A percentile compares a stretch with the other conserved stretches of the same genome.
phyloP scores from a whole-genome alignment of 2,113 vertebrate species.

The Melanocharis versteri region DNA sequence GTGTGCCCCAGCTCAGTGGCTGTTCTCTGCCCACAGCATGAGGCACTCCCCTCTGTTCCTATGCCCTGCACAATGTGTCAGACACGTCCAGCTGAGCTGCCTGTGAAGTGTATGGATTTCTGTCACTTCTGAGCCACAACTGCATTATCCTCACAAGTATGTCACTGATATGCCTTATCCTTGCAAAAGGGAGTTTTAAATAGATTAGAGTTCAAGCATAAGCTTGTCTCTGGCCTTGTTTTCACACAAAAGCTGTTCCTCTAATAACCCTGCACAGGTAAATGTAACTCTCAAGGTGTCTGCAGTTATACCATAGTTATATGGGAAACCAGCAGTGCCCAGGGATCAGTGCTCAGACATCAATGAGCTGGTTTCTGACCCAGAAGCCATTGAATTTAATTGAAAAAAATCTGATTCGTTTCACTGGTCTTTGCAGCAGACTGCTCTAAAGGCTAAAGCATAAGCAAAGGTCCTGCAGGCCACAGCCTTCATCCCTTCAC shows the following conservation, averaged over 20 bases:
- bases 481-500: background rate
- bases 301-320: background rate
- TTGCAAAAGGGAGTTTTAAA: background rate
- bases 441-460: background rate
- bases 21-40: background rate
- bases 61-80: background rate
- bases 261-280: background rate
- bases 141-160: background rate
- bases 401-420: background rate
- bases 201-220: background rate
- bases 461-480: background rate
- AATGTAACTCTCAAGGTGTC: background rate
- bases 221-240: background rate
- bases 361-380: background rate
- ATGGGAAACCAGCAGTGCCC: background rate
- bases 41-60: background rate
- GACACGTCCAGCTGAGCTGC: background rate
- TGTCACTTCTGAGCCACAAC: background rate
- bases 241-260: constrained; percentile 8
- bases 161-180: background rate
- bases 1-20: background rate
- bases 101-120: background rate
- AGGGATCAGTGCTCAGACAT: background rate
- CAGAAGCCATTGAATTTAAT: background rate
- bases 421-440: background rate